Base-by-base conservation (phyloP, 2,113 vertebrate genomes). In the Gobius niger region DNA sequence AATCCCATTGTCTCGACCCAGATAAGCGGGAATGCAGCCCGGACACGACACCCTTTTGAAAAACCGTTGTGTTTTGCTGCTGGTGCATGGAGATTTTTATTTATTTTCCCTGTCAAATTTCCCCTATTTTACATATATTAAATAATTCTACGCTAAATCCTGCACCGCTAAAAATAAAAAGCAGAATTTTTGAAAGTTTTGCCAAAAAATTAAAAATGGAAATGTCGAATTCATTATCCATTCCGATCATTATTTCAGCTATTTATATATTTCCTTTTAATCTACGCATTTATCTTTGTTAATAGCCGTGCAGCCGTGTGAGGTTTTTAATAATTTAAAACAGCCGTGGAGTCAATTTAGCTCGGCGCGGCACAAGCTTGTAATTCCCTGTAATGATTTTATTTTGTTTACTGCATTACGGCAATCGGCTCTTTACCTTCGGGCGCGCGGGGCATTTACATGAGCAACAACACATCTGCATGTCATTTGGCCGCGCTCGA, bases 241-340 rank as follows among this genome's bases (percentile, higher is more conserved):
- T 9, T 9, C 51, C 8, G 16, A 19, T 54, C 11, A 6, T 24
- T 53, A 11, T 19, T 54, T 54, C 5, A 18, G n/a, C 18, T 52
- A 34, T 18, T 18, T n/a, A 52, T 18, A 3, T 52, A 52, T 52
- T 52, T 18, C 3, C 2, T 7, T 9, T 11, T 83, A 89, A 85
- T 78, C 81, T 88, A 34, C 24, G 5, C 5, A 34, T 4, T 34
- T 4, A 34, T 34, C 24, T 34, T 4, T 83, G 87, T 73, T 72
- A 65, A 46, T 83, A 84, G 75, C 88, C 89, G 78, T 80, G 64
- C 77, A 91, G 83, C 90, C 85, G 87, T 85, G 89, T 92, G 92
- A 92, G 91, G 87, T 92, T 93, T 91, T 91, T 90, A 92, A 92
- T 83, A 82, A 70, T 80, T 71, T 66, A 24, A 74, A 63, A 76